Evolutionary conservation across 2,888 invertebrate genomes (phyloP).

Genomic region (Cosmorhoe ocellata): DNA sequence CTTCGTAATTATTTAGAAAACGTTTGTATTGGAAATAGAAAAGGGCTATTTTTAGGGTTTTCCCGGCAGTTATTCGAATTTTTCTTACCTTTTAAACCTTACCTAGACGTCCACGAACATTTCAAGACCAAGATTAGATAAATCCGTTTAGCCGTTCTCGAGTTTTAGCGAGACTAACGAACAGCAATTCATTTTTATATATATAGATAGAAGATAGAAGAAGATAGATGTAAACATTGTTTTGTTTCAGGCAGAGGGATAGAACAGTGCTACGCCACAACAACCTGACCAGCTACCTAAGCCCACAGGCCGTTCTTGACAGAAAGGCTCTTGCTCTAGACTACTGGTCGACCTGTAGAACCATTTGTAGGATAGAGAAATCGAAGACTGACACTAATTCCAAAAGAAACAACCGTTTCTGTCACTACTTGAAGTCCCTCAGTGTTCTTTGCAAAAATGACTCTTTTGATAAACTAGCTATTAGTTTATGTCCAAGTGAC

Average conservation of each 20-base stretch:
- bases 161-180: no score
- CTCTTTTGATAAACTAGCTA: conserved; percentile 72
- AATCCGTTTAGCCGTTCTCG: no score
- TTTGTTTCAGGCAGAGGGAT: conserved; percentile 73
- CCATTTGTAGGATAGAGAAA: conserved; percentile 87
- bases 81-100: no score
- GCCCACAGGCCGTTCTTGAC: conserved; percentile 73
- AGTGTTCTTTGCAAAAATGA: conserved; percentile 76
- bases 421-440: conserved; percentile 87
- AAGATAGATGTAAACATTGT: conserved; percentile 23
- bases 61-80: no score
- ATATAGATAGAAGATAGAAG: no score
- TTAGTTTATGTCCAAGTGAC: conserved; percentile 54
- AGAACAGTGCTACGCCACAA: conserved; percentile 61
- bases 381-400: conserved; percentile 79
- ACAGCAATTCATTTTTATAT: no score
- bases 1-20: no score
- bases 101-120: no score
- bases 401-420: conserved; percentile 89
- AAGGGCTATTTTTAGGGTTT: no score
- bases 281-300: conserved; percentile 74
- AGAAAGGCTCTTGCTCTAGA: conserved; percentile 83
- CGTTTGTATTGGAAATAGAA: no score
- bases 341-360: conserved; percentile 86
- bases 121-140: no score